Conservation (phyloP, 2,888 invertebrate genomes). For the Cynaeus angustus region DNA sequence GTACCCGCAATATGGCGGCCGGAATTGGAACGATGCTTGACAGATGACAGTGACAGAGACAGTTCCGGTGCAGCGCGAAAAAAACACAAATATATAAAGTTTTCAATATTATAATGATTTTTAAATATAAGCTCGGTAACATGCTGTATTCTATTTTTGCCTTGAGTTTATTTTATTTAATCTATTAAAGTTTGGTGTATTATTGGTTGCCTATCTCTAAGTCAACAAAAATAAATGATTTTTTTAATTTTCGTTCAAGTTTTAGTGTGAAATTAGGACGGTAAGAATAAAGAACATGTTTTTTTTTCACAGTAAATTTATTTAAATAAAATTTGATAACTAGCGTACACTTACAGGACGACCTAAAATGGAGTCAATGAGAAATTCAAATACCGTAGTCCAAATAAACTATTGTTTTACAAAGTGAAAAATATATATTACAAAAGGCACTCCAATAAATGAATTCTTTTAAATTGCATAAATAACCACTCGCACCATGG, state of each 20-base stretch:
- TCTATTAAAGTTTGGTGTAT: too few relatives aligned
- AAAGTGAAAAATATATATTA: conserved; percentile 48
- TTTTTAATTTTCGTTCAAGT: background rate
- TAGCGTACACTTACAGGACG: conserved; percentile 45
- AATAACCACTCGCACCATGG: conserved; percentile 16
- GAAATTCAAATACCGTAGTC: conserved; percentile 21
- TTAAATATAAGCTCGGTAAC: too few relatives aligned
- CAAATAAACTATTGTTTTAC: conserved; percentile 40
- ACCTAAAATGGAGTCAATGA: conserved; percentile 43
- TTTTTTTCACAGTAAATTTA: conserved; percentile 45
- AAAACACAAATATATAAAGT: too few relatives aligned
- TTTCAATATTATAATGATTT: too few relatives aligned
- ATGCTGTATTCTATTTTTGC: too few relatives aligned
- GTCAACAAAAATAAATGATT: background rate
- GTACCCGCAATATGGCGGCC: conserved; percentile 51
- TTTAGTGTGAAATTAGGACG: background rate
- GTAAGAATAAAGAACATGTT: background rate
- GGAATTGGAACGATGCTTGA: conserved; percentile 18
- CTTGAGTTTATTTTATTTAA: too few relatives aligned
- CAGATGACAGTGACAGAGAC: conserved; percentile 14
- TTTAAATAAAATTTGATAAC: conserved; percentile 44
- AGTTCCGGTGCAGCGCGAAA: background rate
- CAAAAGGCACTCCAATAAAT: conserved; percentile 65
- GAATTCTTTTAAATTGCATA: conserved; percentile 50
- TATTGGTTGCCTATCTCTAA: too few relatives aligned